Conservation (phyloP, 2,888 invertebrate species). For the Stenchaetothrips biformis region DNA sequence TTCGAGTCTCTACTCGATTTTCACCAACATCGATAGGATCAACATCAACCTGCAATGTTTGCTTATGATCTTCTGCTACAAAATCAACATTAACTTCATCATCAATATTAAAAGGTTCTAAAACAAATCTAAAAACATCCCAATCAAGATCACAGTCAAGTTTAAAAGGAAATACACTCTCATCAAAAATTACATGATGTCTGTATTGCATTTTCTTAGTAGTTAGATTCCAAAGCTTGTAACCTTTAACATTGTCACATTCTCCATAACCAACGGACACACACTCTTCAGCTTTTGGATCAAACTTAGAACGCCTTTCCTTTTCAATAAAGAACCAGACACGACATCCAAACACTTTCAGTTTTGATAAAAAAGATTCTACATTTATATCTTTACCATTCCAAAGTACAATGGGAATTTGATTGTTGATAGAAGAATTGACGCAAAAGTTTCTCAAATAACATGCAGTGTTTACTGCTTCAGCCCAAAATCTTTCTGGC, state of each 20-base stretch:
- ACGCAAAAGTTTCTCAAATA: background rate
- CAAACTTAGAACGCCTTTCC: background rate
- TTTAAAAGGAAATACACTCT: background rate
- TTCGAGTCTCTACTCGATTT: background rate
- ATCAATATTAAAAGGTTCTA: background rate
- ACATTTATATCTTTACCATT: background rate
- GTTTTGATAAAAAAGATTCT: background rate
- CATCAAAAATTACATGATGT: background rate
- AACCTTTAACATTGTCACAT: background rate
- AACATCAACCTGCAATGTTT: too few species aligned
- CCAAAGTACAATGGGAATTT: background rate
- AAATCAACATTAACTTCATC: background rate
- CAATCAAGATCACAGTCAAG: background rate
- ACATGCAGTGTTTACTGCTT: background rate
- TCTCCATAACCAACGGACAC: background rate
- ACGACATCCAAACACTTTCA: background rate
- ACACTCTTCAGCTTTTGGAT: background rate
- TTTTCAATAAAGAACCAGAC: background rate
- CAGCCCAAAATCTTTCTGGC: background rate
- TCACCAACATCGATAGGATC: too few species aligned
- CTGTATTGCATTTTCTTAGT: background rate
- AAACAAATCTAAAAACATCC: background rate
- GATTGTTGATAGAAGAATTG: background rate
- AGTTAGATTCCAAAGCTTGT: background rate
- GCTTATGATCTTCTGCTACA: background rate